These are phyloP conservation scores for Gasterosteus aculeatus DNA, from an alignment of 2,113 vertebrate species.

Conservation along the genomic window DNA sequence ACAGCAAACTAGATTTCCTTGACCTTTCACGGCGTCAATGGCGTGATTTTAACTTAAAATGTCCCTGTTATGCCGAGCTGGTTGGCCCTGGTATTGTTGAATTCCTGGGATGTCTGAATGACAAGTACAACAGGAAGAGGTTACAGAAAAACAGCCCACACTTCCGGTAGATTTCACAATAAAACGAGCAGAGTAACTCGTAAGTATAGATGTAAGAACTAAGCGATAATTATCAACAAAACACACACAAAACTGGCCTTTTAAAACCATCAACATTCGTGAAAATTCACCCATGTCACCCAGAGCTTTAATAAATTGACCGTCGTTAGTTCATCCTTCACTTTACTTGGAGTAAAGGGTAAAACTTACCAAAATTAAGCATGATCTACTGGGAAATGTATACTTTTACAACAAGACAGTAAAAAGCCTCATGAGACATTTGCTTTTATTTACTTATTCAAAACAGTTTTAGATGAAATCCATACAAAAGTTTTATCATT, in stretches of 20 bases:
- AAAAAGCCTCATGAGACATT: background rate
- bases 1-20: background rate
- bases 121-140: conserved; percentile 63
- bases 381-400: background rate
- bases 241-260: background rate
- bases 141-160: background rate
- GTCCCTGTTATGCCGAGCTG: conserved; percentile 38
- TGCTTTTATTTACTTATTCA: conserved; percentile 49
- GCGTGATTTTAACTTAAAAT: conserved; percentile 2
- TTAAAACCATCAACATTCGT: background rate
- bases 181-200: conserved; percentile 5
- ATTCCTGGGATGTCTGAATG: conserved; percentile 79
- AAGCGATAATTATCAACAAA: background rate
- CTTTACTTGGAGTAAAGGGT: no score
- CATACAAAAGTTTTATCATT: conserved; percentile 26
- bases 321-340: no score
- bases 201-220: background rate
- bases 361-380: background rate
- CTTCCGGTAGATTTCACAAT: conserved; percentile 49
- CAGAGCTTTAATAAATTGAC: conserved; percentile 8
- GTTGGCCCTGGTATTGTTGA: conserved; percentile 31
- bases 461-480: conserved; percentile 31
- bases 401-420: background rate
- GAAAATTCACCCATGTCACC: conserved; percentile 1
- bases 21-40: background rate